A percentile compares a stretch with the other conserved stretches of the same genome.
phyloP scores from a whole-genome alignment of 2,888 invertebrate species.

The Parnassius glacialis region DNA sequence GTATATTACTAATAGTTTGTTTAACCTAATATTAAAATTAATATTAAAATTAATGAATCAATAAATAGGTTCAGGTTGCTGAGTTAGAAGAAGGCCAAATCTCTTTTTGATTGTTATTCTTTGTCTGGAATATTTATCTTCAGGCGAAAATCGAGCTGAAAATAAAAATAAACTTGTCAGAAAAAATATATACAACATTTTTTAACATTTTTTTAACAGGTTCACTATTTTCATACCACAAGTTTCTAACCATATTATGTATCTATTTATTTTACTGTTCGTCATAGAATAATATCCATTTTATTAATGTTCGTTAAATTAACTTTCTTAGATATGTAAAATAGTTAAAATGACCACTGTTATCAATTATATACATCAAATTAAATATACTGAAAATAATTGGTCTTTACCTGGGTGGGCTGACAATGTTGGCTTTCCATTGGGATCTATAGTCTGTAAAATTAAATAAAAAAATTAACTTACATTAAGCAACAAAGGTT shows the following conservation, averaged over 20 bases:
- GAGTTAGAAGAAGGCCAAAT: constrained; percentile 92
- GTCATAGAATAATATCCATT: no score
- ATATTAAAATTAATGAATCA: constrained; percentile 44
- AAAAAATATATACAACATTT: background rate
- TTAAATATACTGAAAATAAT: no score
- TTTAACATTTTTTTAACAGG: background rate
- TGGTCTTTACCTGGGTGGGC: constrained; percentile 88
- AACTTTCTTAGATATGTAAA: no score
- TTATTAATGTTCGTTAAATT: no score
- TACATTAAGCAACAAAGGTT: background rate
- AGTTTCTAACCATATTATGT: no score
- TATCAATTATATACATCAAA: no score
- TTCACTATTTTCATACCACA: background rate
- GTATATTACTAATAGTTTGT: background rate
- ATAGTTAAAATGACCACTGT: no score
- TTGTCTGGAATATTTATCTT: constrained; percentile 95
- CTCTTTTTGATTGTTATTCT: constrained; percentile 94
- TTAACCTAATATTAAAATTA: constrained; percentile 6
- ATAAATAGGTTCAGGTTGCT: constrained; percentile 87
- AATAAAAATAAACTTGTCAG: constrained; percentile 47
- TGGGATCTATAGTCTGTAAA: constrained; percentile 88
- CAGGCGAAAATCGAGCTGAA: constrained; percentile 95
- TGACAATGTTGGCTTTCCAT: constrained; percentile 90
- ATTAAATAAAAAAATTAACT: constrained; percentile 10
- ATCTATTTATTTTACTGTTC: no score